Percentiles rank a stretch among this genome's conserved stretches.
Conservation (phyloP, 2,888 invertebrate species). For the Sinopyrophorus schimmeli region DNA sequence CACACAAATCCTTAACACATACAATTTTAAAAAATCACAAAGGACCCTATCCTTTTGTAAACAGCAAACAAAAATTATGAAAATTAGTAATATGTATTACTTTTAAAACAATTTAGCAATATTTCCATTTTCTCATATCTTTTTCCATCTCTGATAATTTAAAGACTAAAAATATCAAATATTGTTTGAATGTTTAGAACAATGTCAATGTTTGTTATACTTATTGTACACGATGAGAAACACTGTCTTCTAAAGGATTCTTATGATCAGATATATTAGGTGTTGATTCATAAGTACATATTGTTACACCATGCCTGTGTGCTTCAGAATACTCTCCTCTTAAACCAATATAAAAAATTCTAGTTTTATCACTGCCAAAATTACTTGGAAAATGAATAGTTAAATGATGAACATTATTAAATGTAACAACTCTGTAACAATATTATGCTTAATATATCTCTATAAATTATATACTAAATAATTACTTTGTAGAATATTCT, state of each 20-base stretch:
- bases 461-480: conserved; percentile 26
- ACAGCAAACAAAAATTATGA: too few species aligned
- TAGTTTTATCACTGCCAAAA: conserved; percentile 82
- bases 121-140: too few species aligned
- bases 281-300: conserved; percentile 86
- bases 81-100: too few species aligned
- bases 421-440: conserved; percentile 81
- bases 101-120: too few species aligned
- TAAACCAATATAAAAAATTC: conserved; percentile 92
- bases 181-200: too few species aligned
- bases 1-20: too few species aligned
- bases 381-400: conserved; percentile 89
- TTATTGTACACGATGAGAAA: conserved; percentile 62
- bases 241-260: conserved; percentile 65
- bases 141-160: too few species aligned
- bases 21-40: too few species aligned
- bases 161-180: too few species aligned
- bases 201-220: neutral
- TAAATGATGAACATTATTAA: conserved; percentile 86
- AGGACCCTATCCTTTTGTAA: too few species aligned
- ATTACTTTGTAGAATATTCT: conserved; percentile 90
- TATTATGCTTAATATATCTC: neutral
- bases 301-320: conserved; percentile 86
- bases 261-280: conserved; percentile 88
- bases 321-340: conserved; percentile 89